These are phyloP conservation scores for Drosophila truncata DNA, from an alignment of 1,140 invertebrate species.

Conservation along the genomic window DNA sequence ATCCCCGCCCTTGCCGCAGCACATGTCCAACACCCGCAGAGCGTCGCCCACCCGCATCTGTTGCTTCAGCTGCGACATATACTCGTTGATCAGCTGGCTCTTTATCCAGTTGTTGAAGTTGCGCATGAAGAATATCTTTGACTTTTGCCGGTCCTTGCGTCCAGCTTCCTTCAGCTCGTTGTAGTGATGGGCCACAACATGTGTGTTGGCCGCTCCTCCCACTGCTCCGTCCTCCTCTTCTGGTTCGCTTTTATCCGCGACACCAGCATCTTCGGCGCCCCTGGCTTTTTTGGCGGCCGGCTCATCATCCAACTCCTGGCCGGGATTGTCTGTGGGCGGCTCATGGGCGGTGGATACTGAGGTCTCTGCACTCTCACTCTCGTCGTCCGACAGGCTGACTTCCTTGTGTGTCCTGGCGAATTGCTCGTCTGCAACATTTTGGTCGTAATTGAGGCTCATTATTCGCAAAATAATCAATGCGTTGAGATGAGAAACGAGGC, in stretches of 20 bases:
- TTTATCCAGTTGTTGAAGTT: conserved; percentile 99
- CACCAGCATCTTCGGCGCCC: conserved; percentile 1
- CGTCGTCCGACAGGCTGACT: conserved; percentile 60
- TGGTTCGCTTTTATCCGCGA: conserved; percentile 4
- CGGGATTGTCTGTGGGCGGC: neutral
- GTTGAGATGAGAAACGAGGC: neutral
- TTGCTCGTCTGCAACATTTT: conserved; percentile 47
- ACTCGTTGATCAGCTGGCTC: conserved; percentile 94
- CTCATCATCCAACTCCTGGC: conserved; percentile 18
- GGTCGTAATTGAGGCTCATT: conserved; percentile 69
- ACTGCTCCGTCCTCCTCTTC: conserved; percentile 12
- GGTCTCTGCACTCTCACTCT: conserved; percentile 46
- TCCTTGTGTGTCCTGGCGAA: conserved; percentile 37
- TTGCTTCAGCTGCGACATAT: conserved; percentile 88
- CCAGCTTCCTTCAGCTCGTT: conserved; percentile 94
- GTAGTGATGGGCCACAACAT: conserved; percentile 93
- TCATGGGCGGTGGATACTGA: conserved; percentile 1
- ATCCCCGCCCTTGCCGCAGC: conserved; percentile 98
- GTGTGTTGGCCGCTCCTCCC: conserved; percentile 85
- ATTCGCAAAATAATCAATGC: conserved; percentile 11
- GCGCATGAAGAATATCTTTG: conserved; percentile 96
- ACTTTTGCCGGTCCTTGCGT: conserved; percentile 91
- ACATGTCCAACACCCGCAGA: conserved; percentile 90
- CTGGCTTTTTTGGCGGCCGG: conserved; percentile 2
- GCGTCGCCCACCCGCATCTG: conserved; percentile 87